Base-by-base conservation (phyloP, 1,140 invertebrate species). In the Atta colombica region DNA sequence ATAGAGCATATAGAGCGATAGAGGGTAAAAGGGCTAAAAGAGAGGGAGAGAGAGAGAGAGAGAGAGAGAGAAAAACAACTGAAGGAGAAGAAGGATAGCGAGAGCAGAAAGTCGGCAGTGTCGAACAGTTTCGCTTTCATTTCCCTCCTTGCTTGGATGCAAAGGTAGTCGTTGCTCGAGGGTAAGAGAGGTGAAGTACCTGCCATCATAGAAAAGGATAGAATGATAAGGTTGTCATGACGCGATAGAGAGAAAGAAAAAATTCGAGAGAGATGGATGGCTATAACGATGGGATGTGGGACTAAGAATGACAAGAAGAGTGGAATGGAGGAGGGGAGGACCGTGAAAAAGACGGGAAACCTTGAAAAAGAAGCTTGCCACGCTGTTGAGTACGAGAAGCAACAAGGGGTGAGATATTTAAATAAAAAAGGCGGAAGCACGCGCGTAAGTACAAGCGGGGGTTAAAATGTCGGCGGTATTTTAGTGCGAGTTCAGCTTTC, bases 381-480 rank as follows among this genome's bases (percentile, higher is more conserved):
- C 77, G 66, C 49, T 93, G 93, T 93, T 92, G 93, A 94, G 93
- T 92, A 92, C 91, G 93, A 84, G 91, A 89, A 77, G 90, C 88
- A 90, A 84, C 90, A 85, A 90, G 91, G 87, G 90, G 85, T 89
- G 91, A 92, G 90, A 87, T 87, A 84, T 84, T 84, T 75, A 74
- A 61, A 84, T 84, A 84, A 84, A 84, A 84, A 84, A 75, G 68
- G 51, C 18, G 53, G 28, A 39, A 51, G 49, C 25, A 51, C 61
- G 61, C 60, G 66, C 61, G 65, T 31, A 28, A 66, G 2, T 35
- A 45, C 77, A 7, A 65, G 45, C 65, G 35, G 55, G 77, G 39
- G 55, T 74, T 61, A 53, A 82, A 61, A 82, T 49, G 18, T 16
- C 7, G 53, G 16, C 55, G 68, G 28, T 49, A 25, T 74, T 84